Conservation (phyloP, 2,888 invertebrate genomes). For the Calliphora vomitoria region DNA sequence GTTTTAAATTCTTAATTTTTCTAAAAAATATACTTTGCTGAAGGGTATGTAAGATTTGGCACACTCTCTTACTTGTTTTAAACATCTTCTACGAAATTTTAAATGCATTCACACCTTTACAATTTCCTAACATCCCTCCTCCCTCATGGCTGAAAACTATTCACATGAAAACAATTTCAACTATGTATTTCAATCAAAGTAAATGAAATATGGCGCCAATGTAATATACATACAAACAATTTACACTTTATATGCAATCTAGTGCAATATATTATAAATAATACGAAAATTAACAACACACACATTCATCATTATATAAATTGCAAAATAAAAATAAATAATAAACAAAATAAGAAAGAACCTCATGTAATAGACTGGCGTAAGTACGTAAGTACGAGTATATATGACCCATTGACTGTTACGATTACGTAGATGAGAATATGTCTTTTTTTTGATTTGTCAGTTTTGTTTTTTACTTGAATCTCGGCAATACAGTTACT, state of each 20-base stretch:
- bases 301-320: constrained; percentile 19
- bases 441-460: constrained; percentile 26
- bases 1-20: too few species aligned
- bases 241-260: neutral
- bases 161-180: constrained; percentile 14
- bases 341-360: constrained; percentile 4
- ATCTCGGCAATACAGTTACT: neutral
- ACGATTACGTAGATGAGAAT: constrained; percentile 46
- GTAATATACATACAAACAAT: constrained; percentile 23
- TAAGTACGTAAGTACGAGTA: neutral
- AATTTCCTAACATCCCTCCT: neutral
- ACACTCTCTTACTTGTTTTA: too few species aligned
- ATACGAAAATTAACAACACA: neutral
- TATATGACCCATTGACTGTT: constrained; percentile 50
- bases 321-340: constrained; percentile 43
- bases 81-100: too few species aligned
- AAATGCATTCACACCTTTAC: neutral
- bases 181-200: constrained; percentile 45
- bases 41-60: too few species aligned
- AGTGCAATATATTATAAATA: neutral
- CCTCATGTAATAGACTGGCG: constrained; percentile 27
- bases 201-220: constrained; percentile 54
- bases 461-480: neutral
- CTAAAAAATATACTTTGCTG: too few species aligned
- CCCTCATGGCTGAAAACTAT: neutral